Evolutionary conservation across 2,797 vertebrate genomes (phyloP), one percentile per base, ranked within the genome.

Genomic region (Falco rusticolus): DNA sequence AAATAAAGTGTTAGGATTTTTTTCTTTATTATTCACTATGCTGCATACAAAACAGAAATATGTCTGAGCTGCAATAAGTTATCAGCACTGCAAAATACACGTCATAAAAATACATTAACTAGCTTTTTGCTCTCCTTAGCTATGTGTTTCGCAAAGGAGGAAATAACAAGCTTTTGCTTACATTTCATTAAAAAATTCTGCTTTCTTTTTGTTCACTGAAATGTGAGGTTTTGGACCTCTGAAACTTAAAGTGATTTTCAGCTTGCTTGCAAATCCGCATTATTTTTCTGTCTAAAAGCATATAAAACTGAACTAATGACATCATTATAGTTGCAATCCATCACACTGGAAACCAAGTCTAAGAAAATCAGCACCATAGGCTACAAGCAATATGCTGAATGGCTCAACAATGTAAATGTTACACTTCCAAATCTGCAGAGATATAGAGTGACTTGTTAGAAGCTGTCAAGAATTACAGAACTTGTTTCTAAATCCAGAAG

Each of bases 381-480:
- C 59, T 87, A 50, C 9, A 43, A 57, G 29, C n/a, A 84, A 51
- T 80, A 71, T 50, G 22, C 24, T 78, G 76, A 93, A 81, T 47
- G 54, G 59, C 56, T 90, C 48, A 64, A 82, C 56, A 82, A 33
- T 26, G 8, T 45, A 78, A 72, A 85, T 69, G 50, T 79, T 94
- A 45, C 24, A 54, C 28, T 87, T 93, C 51, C 41, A 89, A 82
- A 74, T 80, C 45, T 20, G 5, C 19, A 90, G 48, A 90, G 45
- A 79, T 64, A 86, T 82, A 66, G 70, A 91, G n/a, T 63, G 51
- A 77, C 47, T 93, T 48, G 25, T 82, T 79, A 66, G 64, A 78
- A 95, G 16, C 59, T 90, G 91, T 84, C 60, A 84, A 34, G 78
- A 57, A 60, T 77, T 89, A 80, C 26, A 61, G 37, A 94, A 90